Percentiles rank a stretch among this genome's conserved stretches.
These are phyloP conservation scores for Hyalella azteca DNA, from an alignment of 2,888 invertebrate genomes.

Conservation along the genomic window DNA sequence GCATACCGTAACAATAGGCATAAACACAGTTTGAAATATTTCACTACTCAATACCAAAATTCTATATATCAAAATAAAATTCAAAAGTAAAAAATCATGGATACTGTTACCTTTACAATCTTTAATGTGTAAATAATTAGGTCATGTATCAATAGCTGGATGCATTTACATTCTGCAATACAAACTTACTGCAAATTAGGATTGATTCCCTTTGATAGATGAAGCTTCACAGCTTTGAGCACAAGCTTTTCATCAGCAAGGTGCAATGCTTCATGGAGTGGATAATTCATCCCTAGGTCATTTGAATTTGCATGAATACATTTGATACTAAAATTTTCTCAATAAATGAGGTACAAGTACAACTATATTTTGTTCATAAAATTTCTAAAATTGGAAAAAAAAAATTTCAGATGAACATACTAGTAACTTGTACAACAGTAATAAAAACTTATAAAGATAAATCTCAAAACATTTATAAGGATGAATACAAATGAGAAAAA, in stretches of 20 bases:
- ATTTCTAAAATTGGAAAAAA: not conserved
- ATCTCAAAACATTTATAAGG: not conserved
- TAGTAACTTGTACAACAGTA: not conserved
- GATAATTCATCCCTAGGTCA: too few species aligned
- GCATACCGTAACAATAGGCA: not conserved
- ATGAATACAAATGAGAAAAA: not conserved
- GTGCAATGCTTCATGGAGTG: not conserved
- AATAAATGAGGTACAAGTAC: not conserved
- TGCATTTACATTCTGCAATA: not conserved
- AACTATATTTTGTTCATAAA: not conserved
- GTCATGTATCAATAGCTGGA: not conserved
- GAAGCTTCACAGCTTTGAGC: slow-evolving; percentile 1
- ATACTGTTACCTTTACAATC: not conserved
- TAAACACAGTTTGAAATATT: not conserved
- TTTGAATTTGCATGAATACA: too few species aligned
- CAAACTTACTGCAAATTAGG: slow-evolving; percentile 11
- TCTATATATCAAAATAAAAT: not conserved
- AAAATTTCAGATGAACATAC: not conserved
- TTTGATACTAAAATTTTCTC: not conserved
- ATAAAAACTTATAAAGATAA: not conserved
- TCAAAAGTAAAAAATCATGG: not conserved
- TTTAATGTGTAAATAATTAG: not conserved
- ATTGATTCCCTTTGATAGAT: not conserved
- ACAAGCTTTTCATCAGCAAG: not conserved
- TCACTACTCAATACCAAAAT: not conserved